Percentiles rank a stretch among this genome's conserved stretches.
Evolutionary conservation across 2,888 invertebrate species (phyloP).

Genomic region (Patella caerulea): DNA sequence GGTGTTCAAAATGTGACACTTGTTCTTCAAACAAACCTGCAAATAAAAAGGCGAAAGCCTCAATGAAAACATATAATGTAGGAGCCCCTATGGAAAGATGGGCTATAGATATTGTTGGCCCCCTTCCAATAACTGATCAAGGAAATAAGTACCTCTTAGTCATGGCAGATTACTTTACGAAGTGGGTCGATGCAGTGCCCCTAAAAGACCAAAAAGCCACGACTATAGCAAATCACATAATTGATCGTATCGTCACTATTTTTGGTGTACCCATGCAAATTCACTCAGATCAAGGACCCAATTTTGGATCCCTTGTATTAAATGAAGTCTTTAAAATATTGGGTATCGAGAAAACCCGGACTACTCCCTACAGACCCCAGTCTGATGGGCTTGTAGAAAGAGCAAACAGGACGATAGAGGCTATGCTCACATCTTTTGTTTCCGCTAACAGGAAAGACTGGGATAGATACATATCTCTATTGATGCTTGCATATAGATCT

Average conservation of each 20-base stretch:
- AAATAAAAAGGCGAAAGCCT: not conserved
- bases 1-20: not conserved
- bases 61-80: not conserved
- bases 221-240: constrained; percentile 1
- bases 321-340: not conserved
- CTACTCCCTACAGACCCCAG: not conserved
- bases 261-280: constrained; percentile 2
- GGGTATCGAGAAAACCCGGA: not conserved
- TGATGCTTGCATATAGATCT: not conserved
- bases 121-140: not conserved
- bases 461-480: not conserved
- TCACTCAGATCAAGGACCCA: constrained; percentile 11
- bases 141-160: constrained; percentile 10
- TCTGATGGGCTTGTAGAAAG: not conserved
- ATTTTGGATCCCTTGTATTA: not conserved
- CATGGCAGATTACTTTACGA: constrained; percentile 6
- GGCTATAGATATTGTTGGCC: constrained; percentile 15
- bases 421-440: not conserved
- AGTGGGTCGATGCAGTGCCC: constrained; percentile 14
- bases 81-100: constrained; percentile 7
- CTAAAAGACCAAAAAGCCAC: not conserved
- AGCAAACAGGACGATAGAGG: not conserved
- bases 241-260: not conserved
- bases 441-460: not conserved
- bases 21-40: not conserved